Conservation (phyloP, 1,140 invertebrate genomes). For the Lysiphlebus fabarum region DNA sequence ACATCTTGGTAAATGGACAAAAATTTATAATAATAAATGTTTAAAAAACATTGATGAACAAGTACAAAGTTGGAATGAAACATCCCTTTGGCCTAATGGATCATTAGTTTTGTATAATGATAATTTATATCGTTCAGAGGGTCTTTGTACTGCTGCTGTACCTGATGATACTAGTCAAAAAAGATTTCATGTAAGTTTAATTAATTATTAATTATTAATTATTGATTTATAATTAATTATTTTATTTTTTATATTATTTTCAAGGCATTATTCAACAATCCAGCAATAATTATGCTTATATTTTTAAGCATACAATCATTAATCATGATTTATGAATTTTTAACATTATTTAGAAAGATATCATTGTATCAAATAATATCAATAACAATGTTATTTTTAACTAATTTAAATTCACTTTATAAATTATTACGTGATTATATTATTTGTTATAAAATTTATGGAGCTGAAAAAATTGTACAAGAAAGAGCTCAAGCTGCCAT, state of each 20-base stretch:
- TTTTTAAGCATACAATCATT: slow-evolving; percentile 71
- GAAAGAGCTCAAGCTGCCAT: slow-evolving; percentile 49
- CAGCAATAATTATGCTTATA: slow-evolving; percentile 73
- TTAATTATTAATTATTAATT: slow-evolving; percentile 20
- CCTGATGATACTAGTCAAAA: slow-evolving; percentile 78
- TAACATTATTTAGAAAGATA: slow-evolving; percentile 70
- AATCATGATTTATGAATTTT: slow-evolving; percentile 74
- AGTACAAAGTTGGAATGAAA: slow-evolving; percentile 70
- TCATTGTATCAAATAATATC: slow-evolving; percentile 92
- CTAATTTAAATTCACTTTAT: slow-evolving; percentile 89
- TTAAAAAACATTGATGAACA: slow-evolving; percentile 62
- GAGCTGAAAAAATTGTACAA: slow-evolving; percentile 69
- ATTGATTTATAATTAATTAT: not conserved
- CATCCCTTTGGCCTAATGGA: slow-evolving; percentile 72
- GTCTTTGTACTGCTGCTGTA: slow-evolving; percentile 69
- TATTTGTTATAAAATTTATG: slow-evolving; percentile 78
- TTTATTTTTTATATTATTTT: slow-evolving; percentile 14
- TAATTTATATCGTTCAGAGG: slow-evolving; percentile 76
- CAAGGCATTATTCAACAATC: slow-evolving; percentile 84
- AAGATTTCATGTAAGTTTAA: slow-evolving; percentile 75
- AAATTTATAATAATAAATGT: slow-evolving; percentile 55
- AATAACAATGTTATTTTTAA: slow-evolving; percentile 77
- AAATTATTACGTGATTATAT: slow-evolving; percentile 84
- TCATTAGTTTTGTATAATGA: slow-evolving; percentile 76
- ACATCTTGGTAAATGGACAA: slow-evolving; percentile 85